These are phyloP conservation scores for Psittacula echo DNA, from an alignment of 2,797 vertebrate genomes.

Conservation along the genomic window DNA sequence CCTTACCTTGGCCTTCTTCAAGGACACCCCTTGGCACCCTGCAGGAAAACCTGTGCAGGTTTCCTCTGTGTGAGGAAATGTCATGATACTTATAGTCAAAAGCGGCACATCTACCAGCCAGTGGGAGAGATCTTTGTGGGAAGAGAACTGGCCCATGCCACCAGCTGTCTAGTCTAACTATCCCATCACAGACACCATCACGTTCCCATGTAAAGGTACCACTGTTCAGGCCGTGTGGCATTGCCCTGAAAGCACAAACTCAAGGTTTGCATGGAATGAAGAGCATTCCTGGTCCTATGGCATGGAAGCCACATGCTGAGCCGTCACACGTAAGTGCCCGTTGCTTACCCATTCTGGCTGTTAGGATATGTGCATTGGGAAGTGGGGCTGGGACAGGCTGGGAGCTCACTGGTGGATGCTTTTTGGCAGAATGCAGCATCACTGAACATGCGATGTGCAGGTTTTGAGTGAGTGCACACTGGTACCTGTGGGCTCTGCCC, in stretches of 20 bases:
- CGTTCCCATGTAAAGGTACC: background rate
- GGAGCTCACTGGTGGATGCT: background rate
- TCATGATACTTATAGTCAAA: background rate
- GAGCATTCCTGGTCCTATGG: background rate
- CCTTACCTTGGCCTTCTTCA: background rate
- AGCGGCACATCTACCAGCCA: background rate
- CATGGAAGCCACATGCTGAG: background rate
- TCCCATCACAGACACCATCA: background rate
- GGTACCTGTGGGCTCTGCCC: background rate
- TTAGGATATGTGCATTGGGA: rapidly evolving
- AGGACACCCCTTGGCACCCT: background rate
- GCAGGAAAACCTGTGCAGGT: background rate
- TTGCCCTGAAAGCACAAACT: rapidly evolving
- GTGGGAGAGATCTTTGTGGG: background rate
- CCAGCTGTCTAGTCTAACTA: rapidly evolving
- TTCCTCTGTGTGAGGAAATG: background rate
- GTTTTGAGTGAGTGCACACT: background rate
- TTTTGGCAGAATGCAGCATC: background rate
- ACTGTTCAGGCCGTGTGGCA: background rate
- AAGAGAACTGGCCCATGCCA: background rate
- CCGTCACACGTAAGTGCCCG: background rate
- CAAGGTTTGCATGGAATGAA: background rate
- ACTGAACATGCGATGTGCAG: rapidly evolving
- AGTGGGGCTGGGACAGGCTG: background rate
- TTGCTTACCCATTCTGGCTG: background rate